A percentile compares a stretch with the other conserved stretches of the same genome.
Evolutionary conservation across 2,888 invertebrate species (phyloP).

Genomic region (Trichacis sp.): DNA sequence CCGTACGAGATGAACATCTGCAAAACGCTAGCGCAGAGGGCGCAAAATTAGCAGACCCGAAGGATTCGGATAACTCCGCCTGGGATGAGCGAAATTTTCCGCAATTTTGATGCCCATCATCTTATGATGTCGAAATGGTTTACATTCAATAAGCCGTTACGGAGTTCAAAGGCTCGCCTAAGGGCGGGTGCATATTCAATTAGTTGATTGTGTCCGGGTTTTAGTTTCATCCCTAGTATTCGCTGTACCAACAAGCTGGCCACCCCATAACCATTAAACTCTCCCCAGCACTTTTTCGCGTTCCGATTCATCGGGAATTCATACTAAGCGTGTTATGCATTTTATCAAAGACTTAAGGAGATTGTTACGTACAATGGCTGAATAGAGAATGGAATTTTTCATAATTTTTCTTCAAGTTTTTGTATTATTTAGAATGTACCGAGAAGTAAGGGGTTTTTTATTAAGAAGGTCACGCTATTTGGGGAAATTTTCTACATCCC

Average conservation of each 20-base stretch:
- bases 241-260: constrained; percentile 11
- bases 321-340: constrained; percentile 11
- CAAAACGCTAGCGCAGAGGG: not conserved
- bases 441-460: too few species aligned
- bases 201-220: constrained; percentile 23
- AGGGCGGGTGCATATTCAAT: constrained; percentile 26
- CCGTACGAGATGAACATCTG: constrained; percentile 1
- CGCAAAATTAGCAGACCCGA: not conserved
- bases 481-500: too few species aligned
- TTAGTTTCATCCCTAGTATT: constrained; percentile 21
- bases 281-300: constrained; percentile 13
- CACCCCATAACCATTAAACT: constrained; percentile 13
- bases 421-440: too few species aligned
- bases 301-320: constrained; percentile 10
- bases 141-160: constrained; percentile 17
- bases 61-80: not conserved
- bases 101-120: constrained; percentile 18
- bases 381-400: too few species aligned
- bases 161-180: constrained; percentile 25
- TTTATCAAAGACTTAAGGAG: constrained; percentile 17
- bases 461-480: too few species aligned
- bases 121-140: constrained; percentile 16
- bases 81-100: constrained; percentile 4
- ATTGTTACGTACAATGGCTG: constrained; percentile 14
- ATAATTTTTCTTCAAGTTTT: too few species aligned